These are phyloP conservation scores for Phoenicopterus ruber DNA, from an alignment of 2,113 vertebrate genomes.

Conservation along the genomic window DNA sequence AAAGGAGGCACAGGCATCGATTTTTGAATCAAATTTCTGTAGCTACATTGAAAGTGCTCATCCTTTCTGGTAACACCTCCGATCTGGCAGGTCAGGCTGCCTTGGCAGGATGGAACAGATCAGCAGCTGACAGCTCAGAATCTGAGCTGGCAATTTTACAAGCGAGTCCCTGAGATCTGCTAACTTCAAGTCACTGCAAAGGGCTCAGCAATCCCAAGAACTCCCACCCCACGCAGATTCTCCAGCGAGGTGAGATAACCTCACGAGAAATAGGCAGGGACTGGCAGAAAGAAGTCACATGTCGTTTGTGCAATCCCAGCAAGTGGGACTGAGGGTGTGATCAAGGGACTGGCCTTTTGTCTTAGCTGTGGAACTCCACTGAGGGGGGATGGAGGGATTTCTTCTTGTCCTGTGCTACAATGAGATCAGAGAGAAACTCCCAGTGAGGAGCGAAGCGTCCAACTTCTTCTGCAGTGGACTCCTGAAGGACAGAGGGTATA, in stretches of 20 bases:
- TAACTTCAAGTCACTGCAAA: background rate
- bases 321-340: background rate
- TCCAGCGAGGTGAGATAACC: background rate
- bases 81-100: background rate
- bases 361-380: background rate
- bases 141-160: background rate
- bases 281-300: background rate
- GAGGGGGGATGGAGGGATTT: background rate
- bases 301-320: background rate
- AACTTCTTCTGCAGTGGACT: background rate
- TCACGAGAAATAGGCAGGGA: background rate
- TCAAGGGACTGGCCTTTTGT: background rate
- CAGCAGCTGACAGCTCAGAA: background rate
- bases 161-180: background rate
- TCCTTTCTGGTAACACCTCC: background rate
- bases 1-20: background rate
- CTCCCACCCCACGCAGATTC: background rate
- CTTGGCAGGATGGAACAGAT: background rate
- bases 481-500: background rate
- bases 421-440: background rate
- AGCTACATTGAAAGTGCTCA: background rate
- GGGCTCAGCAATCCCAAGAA: background rate
- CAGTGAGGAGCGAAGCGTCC: background rate
- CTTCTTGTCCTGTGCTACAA: background rate
- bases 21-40: background rate